These are phyloP conservation scores for Danio kyathit DNA, from an alignment of 2,797 vertebrate species.

Conservation along the genomic window DNA sequence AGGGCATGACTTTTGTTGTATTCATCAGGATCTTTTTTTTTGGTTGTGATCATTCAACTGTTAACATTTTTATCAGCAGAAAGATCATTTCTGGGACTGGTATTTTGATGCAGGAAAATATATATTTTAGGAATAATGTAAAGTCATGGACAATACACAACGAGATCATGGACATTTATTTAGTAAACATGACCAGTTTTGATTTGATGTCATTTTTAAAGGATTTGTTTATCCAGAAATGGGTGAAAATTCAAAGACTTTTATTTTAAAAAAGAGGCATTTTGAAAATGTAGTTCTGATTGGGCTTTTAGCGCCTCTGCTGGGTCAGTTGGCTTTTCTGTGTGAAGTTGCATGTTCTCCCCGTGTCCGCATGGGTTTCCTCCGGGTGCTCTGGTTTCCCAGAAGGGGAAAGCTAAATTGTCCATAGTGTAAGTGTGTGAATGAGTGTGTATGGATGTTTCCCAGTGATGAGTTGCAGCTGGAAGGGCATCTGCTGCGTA, in stretches of 20 bases:
- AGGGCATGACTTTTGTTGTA: not conserved
- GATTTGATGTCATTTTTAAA: not conserved
- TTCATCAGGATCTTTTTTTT: not conserved
- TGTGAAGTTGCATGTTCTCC: too few species aligned
- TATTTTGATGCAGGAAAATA: not conserved
- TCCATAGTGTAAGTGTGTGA: too few species aligned
- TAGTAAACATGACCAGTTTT: not conserved
- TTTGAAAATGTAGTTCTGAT: not conserved
- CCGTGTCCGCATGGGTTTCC: too few species aligned
- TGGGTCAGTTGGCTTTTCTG: too few species aligned
- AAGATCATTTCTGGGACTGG: not conserved
- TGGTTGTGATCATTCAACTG: slow-evolving; percentile 13
- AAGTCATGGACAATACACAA: not conserved
- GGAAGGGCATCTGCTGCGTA: too few species aligned
- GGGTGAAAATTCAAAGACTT: not conserved
- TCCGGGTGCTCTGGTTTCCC: too few species aligned
- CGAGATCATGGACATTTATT: not conserved
- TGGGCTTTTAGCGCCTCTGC: too few species aligned
- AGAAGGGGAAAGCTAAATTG: too few species aligned
- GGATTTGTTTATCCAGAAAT: too few species aligned
- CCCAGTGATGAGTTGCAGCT: too few species aligned
- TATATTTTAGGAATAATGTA: not conserved
- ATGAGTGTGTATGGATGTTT: too few species aligned
- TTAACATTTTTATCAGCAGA: not conserved
- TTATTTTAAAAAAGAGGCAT: not conserved